Evolutionary conservation across 1,140 invertebrate species (phyloP), one percentile per base, ranked within the genome.

Genomic region (Brachionus rubens): DNA sequence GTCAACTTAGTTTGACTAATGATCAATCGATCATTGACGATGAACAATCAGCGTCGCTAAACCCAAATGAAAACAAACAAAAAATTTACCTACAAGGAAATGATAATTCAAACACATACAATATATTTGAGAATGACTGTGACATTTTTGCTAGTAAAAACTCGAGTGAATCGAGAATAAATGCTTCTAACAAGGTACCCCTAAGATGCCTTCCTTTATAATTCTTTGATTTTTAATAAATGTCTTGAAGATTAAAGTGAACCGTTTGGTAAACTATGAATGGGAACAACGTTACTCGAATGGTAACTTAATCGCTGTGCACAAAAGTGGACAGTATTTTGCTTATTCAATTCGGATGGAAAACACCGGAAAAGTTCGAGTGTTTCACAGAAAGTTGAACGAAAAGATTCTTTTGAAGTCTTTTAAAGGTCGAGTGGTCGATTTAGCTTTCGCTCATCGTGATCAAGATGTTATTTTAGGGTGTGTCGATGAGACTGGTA

Each of bases 261-360:
- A 90, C 80, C 93, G 91, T 82, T 88, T 95, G 54, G 92, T 95
- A 10, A 92, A 96, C 79, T 96, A 92, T 82, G 90, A 90, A 76
- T 96, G 94, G 93, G 93, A 96, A 80, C 88, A 90, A 28, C 88
- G 90, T 79, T 91, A 91, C 81, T 92, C 93, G 79, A 87, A 88
- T 7, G 93, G 93, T 1, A 91, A 92, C 80, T 83, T 96, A 24
- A 87, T 96, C n/a, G 91, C 92, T 41, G 89, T 92, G 54, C 93
- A 96, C 84, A 89, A 90, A 77, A 89, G 89, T 82, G 91, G 91
- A 78, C 90, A 91, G 80, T 92, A 91, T 82, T 85, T 94, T 78
- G 93, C 93, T 0, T 97, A 95, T 87, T 80, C 80, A 79, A 78
- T 79, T 81, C 82, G 85, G 82, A 88, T 88, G 28, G 89, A 88